Conservation (phyloP, 2,888 invertebrate species). For the Lacanobia wlatinum region DNA sequence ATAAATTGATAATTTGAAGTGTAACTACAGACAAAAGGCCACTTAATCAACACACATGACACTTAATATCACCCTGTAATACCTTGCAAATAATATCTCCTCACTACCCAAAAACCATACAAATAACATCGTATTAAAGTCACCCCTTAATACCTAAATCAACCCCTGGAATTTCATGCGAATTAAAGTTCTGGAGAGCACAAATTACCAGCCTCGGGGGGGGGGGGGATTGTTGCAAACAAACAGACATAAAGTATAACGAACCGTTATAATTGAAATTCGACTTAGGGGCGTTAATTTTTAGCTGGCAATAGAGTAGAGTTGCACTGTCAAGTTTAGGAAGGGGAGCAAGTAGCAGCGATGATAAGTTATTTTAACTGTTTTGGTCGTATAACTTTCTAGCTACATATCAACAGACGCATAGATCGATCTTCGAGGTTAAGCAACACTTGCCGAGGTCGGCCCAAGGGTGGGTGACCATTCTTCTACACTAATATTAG, state of each 20-base stretch:
- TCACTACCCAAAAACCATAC: conserved; percentile 43
- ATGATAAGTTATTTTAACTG: neutral
- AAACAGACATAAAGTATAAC: conserved; percentile 63
- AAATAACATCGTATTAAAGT: conserved; percentile 51
- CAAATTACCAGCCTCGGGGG: conserved; percentile 62
- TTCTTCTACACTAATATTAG: too few species aligned
- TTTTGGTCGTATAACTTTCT: neutral
- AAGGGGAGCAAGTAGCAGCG: neutral
- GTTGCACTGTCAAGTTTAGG: conserved; percentile 19
- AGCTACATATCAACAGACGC: neutral
- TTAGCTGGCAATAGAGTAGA: conserved; percentile 53
- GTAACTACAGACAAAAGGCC: neutral
- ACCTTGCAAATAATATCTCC: neutral
- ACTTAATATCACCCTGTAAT: neutral
- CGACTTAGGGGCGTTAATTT: conserved; percentile 60
- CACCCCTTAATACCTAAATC: conserved; percentile 49
- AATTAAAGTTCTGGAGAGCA: conserved; percentile 64
- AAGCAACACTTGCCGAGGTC: neutral
- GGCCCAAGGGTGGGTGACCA: neutral
- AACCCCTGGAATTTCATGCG: conserved; percentile 55
- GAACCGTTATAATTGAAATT: conserved; percentile 66
- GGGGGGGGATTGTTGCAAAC: too few species aligned
- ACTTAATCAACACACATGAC: neutral
- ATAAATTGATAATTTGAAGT: neutral
- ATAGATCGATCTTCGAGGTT: neutral